Percentiles rank a stretch among this genome's conserved stretches.
Conservation (phyloP, 2,888 invertebrate genomes). For the Drosophila glabriapex region DNA sequence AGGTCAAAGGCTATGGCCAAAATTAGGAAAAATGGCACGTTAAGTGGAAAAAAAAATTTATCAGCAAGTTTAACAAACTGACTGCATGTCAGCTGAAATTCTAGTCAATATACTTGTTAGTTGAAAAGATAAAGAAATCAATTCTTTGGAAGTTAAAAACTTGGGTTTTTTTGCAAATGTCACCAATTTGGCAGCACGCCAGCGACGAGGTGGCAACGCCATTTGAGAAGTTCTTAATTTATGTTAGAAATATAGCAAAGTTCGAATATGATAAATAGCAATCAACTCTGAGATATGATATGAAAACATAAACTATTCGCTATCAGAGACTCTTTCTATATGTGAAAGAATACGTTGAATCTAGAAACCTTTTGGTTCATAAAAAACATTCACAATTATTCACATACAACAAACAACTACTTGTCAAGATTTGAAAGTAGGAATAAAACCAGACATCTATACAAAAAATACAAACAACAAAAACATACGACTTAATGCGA, state of each 20-base stretch:
- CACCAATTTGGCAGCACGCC: neutral
- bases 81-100: too few relatives aligned
- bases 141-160: neutral
- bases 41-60: conserved; percentile 29
- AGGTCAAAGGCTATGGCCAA: conserved; percentile 6
- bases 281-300: neutral
- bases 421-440: neutral
- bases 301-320: neutral
- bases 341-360: neutral
- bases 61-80: neutral
- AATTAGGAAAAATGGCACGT: conserved; percentile 27
- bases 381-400: neutral
- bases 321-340: neutral
- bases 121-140: neutral
- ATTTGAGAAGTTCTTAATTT: neutral
- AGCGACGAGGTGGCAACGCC: neutral
- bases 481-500: neutral
- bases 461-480: neutral
- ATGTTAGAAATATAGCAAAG: neutral
- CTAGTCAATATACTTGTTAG: neutral
- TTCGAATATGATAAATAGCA: neutral
- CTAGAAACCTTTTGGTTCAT: neutral
- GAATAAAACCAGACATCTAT: neutral
- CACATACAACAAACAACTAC: neutral
- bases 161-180: neutral